Conservation (phyloP, 2,113 vertebrate species). For the Crotophaga sulcirostris region DNA sequence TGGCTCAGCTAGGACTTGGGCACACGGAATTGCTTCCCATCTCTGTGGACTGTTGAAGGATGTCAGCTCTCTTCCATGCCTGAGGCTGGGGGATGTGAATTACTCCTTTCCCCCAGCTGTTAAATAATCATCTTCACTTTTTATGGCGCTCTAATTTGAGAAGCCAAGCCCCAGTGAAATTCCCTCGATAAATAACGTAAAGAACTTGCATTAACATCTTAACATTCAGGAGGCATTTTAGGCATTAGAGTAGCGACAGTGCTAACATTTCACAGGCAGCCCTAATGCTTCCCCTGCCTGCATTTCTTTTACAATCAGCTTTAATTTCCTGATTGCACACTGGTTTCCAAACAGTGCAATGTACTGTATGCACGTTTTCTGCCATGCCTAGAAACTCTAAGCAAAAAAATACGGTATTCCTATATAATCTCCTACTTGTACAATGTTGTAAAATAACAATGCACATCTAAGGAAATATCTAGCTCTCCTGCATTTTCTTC, state of each 20-base stretch:
- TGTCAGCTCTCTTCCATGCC: neutral
- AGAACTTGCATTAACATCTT: neutral
- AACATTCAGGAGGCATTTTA: neutral
- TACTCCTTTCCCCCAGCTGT: neutral
- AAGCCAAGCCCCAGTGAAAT: neutral
- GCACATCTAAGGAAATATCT: neutral
- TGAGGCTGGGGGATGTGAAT: neutral
- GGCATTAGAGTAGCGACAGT: neutral
- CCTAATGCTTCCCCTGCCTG: neutral
- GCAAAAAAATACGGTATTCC: neutral
- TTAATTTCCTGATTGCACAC: neutral
- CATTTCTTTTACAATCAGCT: neutral
- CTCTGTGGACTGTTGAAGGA: neutral
- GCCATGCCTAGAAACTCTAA: neutral
- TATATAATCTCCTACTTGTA: neutral
- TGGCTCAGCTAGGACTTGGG: neutral
- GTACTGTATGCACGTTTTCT: neutral
- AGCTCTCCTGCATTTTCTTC: neutral
- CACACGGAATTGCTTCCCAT: neutral
- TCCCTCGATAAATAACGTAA: neutral
- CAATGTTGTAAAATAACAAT: neutral
- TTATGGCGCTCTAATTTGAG: neutral
- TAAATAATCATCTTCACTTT: neutral
- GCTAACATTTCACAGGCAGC: neutral
- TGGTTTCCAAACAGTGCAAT: neutral